These are phyloP conservation scores for Zelleria hepariella DNA, from an alignment of 2,888 invertebrate genomes.

Conservation along the genomic window DNA sequence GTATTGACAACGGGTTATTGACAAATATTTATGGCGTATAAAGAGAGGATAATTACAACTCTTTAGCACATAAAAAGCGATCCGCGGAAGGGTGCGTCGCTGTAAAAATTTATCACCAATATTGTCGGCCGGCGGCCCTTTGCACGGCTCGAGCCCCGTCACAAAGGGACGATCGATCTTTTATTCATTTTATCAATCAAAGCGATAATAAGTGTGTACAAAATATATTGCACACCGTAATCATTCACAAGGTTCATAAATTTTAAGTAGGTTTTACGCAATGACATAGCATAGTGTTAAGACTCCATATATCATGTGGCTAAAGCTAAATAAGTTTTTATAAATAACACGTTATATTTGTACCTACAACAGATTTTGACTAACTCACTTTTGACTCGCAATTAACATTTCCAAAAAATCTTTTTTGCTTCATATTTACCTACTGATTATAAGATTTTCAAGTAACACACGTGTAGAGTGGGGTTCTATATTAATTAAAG, in stretches of 20 bases:
- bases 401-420: too few relatives aligned
- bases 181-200: background rate
- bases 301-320: too few relatives aligned
- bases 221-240: too few relatives aligned
- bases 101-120: constrained; percentile 60
- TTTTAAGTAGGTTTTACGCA: too few relatives aligned
- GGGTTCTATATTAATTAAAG: background rate
- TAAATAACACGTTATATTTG: too few relatives aligned
- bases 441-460: background rate
- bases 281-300: too few relatives aligned
- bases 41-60: constrained; percentile 71
- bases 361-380: too few relatives aligned
- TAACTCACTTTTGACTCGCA: too few relatives aligned
- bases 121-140: constrained; percentile 28
- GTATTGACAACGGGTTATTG: constrained; percentile 67
- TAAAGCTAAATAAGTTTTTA: too few relatives aligned
- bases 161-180: background rate
- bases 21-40: constrained; percentile 71
- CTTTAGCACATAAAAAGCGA: constrained; percentile 66
- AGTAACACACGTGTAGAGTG: background rate
- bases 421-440: too few relatives aligned
- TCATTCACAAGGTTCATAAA: too few relatives aligned
- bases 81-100: constrained; percentile 53
- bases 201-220: background rate
- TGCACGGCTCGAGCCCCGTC: background rate